phyloP scores from a whole-genome alignment of 2,797 vertebrate species.

The Glossophaga mutica region DNA sequence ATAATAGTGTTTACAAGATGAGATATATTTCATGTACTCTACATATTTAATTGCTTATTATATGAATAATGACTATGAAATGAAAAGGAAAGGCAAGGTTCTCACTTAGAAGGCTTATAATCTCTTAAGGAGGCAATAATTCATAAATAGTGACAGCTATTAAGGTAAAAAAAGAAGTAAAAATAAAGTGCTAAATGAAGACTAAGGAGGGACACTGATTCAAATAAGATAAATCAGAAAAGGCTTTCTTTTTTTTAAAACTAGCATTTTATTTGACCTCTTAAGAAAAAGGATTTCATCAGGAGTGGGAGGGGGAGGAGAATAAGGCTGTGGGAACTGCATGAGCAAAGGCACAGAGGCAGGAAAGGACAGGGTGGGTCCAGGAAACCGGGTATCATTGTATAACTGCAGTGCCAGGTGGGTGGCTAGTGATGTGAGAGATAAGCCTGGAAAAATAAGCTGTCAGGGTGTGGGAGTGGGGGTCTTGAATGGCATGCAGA shows the following conservation, averaged over 20 bases:
- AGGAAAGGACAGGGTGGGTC: conserved; percentile 68
- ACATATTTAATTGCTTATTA: neutral
- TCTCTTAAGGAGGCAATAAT: conserved; percentile 46
- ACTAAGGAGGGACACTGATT: neutral
- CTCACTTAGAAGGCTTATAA: conserved; percentile 10
- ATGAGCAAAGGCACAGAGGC: conserved; percentile 68
- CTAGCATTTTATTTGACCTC: neutral
- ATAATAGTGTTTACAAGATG: neutral
- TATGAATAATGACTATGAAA: neutral
- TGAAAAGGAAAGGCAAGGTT: conserved; percentile 21
- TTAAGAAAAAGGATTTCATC: conserved; percentile 38
- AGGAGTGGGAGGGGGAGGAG: neutral
- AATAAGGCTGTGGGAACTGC: conserved; percentile 54
- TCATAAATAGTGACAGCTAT: conserved; percentile 30
- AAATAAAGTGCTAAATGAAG: conserved; percentile 36
- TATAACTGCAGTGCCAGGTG: neutral
- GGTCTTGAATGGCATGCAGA: conserved; percentile 4
- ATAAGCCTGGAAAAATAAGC: conserved; percentile 49
- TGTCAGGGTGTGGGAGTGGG: neutral
- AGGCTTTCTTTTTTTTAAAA: neutral
- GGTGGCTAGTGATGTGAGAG: conserved; percentile 17
- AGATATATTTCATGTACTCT: neutral
- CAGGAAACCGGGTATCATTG: conserved; percentile 66
- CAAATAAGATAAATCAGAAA: neutral
- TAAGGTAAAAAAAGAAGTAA: conserved; percentile 19